Evolutionary conservation across 2,113 vertebrate species (phyloP), one percentile per base, ranked within the genome.

Genomic region (Anarrhichthys ocellatus): DNA sequence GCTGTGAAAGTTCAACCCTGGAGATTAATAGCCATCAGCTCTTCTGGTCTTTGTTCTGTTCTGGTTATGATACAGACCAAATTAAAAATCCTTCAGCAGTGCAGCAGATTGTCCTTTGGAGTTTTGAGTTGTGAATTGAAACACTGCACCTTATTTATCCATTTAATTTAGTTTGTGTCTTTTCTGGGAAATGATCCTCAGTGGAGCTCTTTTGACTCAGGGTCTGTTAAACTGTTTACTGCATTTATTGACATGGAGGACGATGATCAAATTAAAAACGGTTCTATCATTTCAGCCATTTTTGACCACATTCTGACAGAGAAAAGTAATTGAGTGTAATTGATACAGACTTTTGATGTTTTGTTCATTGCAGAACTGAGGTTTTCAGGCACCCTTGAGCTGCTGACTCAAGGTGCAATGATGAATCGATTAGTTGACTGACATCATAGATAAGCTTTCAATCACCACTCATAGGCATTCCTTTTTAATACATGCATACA

Each of bases 11-110:
- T 89, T 90, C 78, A 88, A 78, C 81, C 44, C 54, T 81, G 44
- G 87, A 94, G 93, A 95, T 93, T 89, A 93, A 94, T 93, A 85
- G 89, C 87, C 52, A 20, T 54, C 66, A 22, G 78, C 78, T 81
- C 56, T 24, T 87, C 81, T 85, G 76, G 14, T 82, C 58, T 82
- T 77, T 87, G 87, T 87, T 85, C 62, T 73, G 66, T 84, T 89
- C 76, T 87, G 89, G 86, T 78, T 90, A 84, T 83, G 86, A 90
- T 91, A 87, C 85, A 88, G 89, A 93, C 34, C 87, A 87, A 93
- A 94, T 95, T 93, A 94, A 92, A 94, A 91, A 89, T 79, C 86
- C 65, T 83, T 87, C 86, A 83, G 74, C 64, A 18, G 32, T 48
- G 73, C 79, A 74, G 83, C 77, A 86, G 82, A 84, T 75, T 82